Conservation (phyloP, 2,888 invertebrate species). For the Idaea dimidiata region DNA sequence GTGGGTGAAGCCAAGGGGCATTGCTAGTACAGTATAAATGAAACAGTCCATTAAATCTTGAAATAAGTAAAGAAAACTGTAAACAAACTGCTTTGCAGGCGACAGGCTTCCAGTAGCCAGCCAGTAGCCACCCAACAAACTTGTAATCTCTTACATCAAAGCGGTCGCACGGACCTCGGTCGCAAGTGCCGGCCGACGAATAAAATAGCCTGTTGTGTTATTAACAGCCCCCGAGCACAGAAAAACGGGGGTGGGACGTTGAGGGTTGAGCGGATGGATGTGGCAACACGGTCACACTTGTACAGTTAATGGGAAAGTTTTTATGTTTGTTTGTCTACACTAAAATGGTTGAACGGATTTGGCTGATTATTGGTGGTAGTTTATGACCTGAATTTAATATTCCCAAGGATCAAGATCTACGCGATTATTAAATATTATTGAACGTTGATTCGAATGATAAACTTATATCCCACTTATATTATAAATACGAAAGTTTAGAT, state of each 20-base stretch:
- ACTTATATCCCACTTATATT: too few species aligned
- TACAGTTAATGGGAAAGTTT: too few species aligned
- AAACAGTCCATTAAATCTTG: not conserved
- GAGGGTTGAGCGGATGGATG: constrained; percentile 12
- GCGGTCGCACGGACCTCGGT: constrained; percentile 68
- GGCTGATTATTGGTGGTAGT: too few species aligned
- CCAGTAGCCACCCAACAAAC: constrained; percentile 24
- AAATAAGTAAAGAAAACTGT: not conserved
- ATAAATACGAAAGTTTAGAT: too few species aligned
- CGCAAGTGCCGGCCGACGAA: constrained; percentile 45
- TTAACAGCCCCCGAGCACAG: constrained; percentile 65
- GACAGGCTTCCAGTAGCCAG: constrained; percentile 5
- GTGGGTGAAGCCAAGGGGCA: too few species aligned
- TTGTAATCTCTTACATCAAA: constrained; percentile 72
- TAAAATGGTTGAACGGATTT: too few species aligned
- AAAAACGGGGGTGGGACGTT: constrained; percentile 52
- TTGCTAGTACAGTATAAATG: too few species aligned
- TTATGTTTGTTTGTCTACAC: too few species aligned
- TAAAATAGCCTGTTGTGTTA: constrained; percentile 78
- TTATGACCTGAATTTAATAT: too few species aligned
- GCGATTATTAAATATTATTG: too few species aligned
- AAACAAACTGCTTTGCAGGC: not conserved
- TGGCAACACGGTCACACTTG: constrained; percentile 1
- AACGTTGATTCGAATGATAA: too few species aligned
- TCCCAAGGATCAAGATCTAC: too few species aligned